Conservation (phyloP, 2,797 vertebrate species). For the Glossophaga mutica region DNA sequence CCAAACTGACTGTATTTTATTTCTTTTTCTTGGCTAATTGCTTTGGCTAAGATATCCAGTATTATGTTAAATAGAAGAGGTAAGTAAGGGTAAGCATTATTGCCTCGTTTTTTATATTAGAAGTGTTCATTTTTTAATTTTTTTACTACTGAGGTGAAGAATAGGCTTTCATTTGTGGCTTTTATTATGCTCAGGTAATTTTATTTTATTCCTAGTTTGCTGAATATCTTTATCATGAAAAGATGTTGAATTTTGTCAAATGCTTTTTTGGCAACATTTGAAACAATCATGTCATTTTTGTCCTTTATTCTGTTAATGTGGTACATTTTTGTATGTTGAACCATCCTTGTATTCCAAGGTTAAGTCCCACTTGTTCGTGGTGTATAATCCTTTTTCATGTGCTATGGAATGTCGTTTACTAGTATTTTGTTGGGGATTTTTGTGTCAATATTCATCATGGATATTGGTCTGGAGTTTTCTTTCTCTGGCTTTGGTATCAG, state of each 20-base stretch:
- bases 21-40: background rate
- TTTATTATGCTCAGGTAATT: background rate
- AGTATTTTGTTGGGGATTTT: background rate
- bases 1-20: background rate
- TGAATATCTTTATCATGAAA: background rate
- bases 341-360: background rate
- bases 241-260: background rate
- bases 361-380: background rate
- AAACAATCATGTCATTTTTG: background rate
- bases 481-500: background rate
- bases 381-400: background rate
- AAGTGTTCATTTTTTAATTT: background rate
- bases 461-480: background rate
- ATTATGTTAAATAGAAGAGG: background rate
- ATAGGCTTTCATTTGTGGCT: background rate
- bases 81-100: background rate
- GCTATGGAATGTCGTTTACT: background rate
- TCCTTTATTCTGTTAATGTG: background rate
- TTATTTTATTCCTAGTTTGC: background rate
- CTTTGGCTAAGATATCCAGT: background rate
- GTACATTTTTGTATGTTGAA: background rate
- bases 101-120: background rate
- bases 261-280: background rate
- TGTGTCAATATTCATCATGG: background rate
- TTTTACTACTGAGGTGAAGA: background rate